Evolutionary conservation across 2,113 vertebrate genomes (phyloP).

Genomic region (Coregonus clupeaformis): DNA sequence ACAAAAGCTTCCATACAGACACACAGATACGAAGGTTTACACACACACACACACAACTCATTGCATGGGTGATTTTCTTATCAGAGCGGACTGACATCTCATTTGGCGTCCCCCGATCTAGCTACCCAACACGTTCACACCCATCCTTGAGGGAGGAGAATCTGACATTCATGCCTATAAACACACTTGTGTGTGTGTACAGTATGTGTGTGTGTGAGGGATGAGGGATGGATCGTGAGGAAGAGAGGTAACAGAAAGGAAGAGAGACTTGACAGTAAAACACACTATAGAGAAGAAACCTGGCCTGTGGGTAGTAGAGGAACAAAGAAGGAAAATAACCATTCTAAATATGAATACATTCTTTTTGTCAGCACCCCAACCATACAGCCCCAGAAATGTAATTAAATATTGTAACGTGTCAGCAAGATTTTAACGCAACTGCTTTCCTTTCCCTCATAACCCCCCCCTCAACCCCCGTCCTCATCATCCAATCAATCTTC

Average conservation of each 20-base stretch:
- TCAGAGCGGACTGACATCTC: too few species aligned
- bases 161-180: too few species aligned
- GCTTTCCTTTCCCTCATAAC: constrained; percentile 36
- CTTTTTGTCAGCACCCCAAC: constrained; percentile 47
- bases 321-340: constrained; percentile 17
- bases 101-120: too few species aligned
- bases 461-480: constrained; percentile 2
- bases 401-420: constrained; percentile 64
- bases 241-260: too few species aligned
- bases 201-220: too few species aligned
- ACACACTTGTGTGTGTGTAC: too few species aligned
- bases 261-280: background rate
- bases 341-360: constrained; percentile 43
- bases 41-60: too few species aligned
- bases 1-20: too few species aligned
- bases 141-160: too few species aligned
- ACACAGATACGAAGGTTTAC: too few species aligned
- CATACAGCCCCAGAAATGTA: constrained; percentile 46
- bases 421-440: constrained; percentile 52
- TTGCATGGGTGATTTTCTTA: too few species aligned
- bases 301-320: constrained; percentile 11
- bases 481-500: constrained; percentile 49
- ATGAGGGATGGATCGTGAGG: background rate
- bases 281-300: background rate
- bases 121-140: too few species aligned